These are phyloP conservation scores for Chymomyza costata DNA, from an alignment of 1,140 invertebrate species.

Conservation along the genomic window DNA sequence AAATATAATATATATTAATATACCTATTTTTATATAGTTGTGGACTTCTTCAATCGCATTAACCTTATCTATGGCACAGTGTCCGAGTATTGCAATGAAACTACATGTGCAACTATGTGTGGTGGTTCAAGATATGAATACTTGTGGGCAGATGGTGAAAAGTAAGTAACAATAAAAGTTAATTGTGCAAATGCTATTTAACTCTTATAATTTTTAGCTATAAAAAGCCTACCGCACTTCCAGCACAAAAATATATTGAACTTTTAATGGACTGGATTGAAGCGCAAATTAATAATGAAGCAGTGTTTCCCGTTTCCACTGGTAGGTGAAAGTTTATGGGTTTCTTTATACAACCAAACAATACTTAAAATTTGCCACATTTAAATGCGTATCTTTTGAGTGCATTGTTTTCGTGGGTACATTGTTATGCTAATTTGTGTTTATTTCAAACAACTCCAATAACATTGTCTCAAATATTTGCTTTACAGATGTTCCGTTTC, in stretches of 20 bases:
- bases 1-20: background rate
- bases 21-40: conserved; percentile 80
- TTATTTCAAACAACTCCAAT: no score
- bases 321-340: conserved; percentile 26
- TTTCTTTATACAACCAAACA: background rate
- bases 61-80: conserved; percentile 95
- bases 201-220: conserved; percentile 76
- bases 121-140: conserved; percentile 94
- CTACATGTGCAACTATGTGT: conserved; percentile 93
- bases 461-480: no score
- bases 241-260: conserved; percentile 91
- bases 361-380: no score
- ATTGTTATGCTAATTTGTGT: no score
- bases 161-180: conserved; percentile 31
- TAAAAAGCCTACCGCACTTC: conserved; percentile 91
- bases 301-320: conserved; percentile 86
- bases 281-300: conserved; percentile 94
- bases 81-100: conserved; percentile 90
- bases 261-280: conserved; percentile 97
- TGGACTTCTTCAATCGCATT: conserved; percentile 97
- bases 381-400: no score
- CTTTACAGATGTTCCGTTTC: conserved; percentile 86
- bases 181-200: background rate
- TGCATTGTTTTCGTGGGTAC: no score
- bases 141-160: conserved; percentile 92